A percentile compares a stretch with the other conserved stretches of the same genome.
phyloP scores from a whole-genome alignment of 2,888 invertebrate genomes.

The Girardia tigrina region DNA sequence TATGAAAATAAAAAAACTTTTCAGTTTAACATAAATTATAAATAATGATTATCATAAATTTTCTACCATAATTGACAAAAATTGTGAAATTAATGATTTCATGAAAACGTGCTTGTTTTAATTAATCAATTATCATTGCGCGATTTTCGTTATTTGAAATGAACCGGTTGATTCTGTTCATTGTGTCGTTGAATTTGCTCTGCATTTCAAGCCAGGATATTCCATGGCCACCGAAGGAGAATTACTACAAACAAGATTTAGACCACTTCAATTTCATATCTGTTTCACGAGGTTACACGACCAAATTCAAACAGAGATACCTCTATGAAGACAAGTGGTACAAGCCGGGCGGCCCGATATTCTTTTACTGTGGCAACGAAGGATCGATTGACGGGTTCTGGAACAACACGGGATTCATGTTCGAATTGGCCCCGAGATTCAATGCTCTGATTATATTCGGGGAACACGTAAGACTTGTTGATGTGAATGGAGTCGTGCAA shows the following conservation, averaged over 20 bases:
- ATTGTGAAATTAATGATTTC: too few species aligned
- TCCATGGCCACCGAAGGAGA: conserved; percentile 38
- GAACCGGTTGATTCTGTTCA: too few species aligned
- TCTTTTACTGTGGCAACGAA: conserved; percentile 50
- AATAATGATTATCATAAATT: too few species aligned
- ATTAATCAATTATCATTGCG: too few species aligned
- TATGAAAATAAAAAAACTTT: too few species aligned
- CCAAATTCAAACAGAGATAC: conserved; percentile 42
- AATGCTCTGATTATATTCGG: conserved; percentile 47
- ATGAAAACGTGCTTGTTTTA: too few species aligned
- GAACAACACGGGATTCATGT: conserved; percentile 46
- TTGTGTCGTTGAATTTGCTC: not conserved
- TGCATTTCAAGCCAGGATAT: not conserved
- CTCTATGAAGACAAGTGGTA: conserved; percentile 40
- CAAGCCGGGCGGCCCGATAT: conserved; percentile 43
- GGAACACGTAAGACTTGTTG: conserved; percentile 49
- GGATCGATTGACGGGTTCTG: conserved; percentile 46
- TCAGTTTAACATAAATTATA: too few species aligned
- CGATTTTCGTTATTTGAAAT: too few species aligned
- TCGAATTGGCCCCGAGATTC: conserved; percentile 46
- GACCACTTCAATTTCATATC: conserved; percentile 43
- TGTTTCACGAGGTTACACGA: conserved; percentile 38
- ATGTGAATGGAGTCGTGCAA: too few species aligned
- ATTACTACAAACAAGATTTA: conserved; percentile 42
- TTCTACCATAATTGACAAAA: too few species aligned